These are phyloP conservation scores for Pseudococcus jackbeardsleyi DNA, from an alignment of 2,888 invertebrate species.

Conservation along the genomic window DNA sequence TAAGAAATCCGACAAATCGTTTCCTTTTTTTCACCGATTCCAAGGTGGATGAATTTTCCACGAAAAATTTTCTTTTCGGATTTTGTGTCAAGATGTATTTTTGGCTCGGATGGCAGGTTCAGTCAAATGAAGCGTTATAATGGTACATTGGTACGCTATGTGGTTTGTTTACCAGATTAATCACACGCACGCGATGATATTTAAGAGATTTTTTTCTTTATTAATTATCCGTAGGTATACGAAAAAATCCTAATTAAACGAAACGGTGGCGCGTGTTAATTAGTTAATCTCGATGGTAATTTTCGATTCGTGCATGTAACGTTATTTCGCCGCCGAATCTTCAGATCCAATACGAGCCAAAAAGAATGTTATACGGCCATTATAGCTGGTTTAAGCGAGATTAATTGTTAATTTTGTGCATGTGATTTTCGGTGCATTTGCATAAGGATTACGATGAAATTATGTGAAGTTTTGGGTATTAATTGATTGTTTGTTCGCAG, in stretches of 20 bases:
- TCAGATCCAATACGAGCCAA: background rate
- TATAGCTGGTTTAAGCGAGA: background rate
- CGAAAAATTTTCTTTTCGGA: background rate
- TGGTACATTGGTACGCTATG: background rate
- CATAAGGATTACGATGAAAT: background rate
- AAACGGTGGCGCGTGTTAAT: conserved; percentile 35
- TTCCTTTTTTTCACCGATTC: background rate
- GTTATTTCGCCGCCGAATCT: background rate
- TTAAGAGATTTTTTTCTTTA: conserved; percentile 26
- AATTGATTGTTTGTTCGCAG: background rate
- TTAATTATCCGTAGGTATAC: background rate
- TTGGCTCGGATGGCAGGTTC: background rate
- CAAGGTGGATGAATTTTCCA: background rate
- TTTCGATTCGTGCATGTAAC: conserved; percentile 31
- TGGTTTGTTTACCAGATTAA: background rate
- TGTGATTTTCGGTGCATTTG: background rate
- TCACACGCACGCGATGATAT: conserved; percentile 19
- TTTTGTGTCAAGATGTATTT: background rate
- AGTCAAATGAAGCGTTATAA: background rate
- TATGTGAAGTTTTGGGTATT: background rate
- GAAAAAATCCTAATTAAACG: conserved; percentile 41
- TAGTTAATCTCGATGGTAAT: conserved; percentile 33
- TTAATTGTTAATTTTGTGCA: background rate
- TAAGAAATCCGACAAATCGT: background rate
- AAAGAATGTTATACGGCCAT: background rate